phyloP scores from a whole-genome alignment of 2,797 vertebrate genomes.

The Dermochelys coriacea region DNA sequence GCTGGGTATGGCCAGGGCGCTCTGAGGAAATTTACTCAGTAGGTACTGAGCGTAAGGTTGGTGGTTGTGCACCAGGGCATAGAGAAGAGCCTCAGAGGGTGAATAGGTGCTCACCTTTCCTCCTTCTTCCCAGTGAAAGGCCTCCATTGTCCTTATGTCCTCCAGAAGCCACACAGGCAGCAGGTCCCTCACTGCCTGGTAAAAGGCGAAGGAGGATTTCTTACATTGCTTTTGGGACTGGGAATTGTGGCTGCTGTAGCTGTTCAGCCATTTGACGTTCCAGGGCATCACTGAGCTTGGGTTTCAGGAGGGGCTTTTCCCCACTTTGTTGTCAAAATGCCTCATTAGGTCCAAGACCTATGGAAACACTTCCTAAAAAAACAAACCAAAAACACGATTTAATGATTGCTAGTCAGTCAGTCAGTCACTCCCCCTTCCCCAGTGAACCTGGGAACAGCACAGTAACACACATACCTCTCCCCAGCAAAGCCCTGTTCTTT shows the following conservation, averaged over 20 bases:
- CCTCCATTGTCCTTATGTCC: conserved; percentile 94
- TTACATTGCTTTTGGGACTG: conserved; percentile 92
- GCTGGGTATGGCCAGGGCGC: conserved; percentile 85
- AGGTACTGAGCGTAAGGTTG: conserved; percentile 90
- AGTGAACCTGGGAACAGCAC: not conserved
- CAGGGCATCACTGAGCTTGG: conserved; percentile 85
- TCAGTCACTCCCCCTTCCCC: not conserved
- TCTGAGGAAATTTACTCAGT: conserved; percentile 84
- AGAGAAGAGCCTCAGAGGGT: conserved; percentile 92
- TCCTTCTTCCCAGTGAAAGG: conserved; percentile 93
- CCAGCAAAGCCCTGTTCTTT: not conserved
- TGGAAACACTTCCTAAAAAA: not conserved
- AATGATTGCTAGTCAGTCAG: not conserved
- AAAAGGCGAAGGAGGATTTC: conserved; percentile 92
- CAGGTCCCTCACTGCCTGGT: conserved; percentile 91
- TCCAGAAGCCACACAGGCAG: conserved; percentile 93
- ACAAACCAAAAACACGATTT: not conserved
- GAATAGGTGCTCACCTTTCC: conserved; percentile 88
- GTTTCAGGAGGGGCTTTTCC: conserved; percentile 2
- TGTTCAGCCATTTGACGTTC: conserved; percentile 80
- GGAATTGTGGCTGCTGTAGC: conserved; percentile 71
- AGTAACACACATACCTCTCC: not conserved
- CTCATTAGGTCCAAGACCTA: conserved; percentile 44
- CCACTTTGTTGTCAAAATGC: not conserved
- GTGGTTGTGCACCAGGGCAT: conserved; percentile 95